Conservation (phyloP, 2,888 invertebrate species). For the Synanthedon vespiformis region DNA sequence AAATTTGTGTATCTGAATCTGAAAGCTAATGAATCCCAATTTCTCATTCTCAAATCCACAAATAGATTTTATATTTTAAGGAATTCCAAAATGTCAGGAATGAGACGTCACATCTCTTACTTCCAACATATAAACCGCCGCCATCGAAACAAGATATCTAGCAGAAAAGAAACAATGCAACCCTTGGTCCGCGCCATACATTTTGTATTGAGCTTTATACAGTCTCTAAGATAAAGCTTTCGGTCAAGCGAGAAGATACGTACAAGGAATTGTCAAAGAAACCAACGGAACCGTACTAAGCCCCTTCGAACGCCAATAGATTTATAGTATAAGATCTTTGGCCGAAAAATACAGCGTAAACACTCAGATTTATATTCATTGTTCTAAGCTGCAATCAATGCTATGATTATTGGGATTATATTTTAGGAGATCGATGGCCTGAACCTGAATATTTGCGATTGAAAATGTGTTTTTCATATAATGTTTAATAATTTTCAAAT, state of each 20-base stretch:
- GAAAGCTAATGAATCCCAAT: no score
- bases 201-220: constrained; percentile 22
- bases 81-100: no score
- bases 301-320: constrained; percentile 31
- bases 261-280: constrained; percentile 32
- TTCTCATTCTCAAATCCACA: no score
- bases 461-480: no score
- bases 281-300: constrained; percentile 16
- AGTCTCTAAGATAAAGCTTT: constrained; percentile 33
- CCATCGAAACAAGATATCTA: background rate
- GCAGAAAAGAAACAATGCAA: background rate
- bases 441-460: no score
- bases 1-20: no score
- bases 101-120: no score
- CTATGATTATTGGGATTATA: no score
- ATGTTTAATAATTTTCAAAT: no score
- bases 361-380: constrained; percentile 1
- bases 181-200: constrained; percentile 15
- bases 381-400: background rate
- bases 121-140: background rate
- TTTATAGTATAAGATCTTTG: constrained; percentile 48
- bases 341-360: constrained; percentile 23
- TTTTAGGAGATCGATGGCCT: no score
- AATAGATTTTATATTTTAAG: no score
- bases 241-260: constrained; percentile 45